phyloP scores from a whole-genome alignment of 2,888 invertebrate species.

The Callosobruchus maculatus region DNA sequence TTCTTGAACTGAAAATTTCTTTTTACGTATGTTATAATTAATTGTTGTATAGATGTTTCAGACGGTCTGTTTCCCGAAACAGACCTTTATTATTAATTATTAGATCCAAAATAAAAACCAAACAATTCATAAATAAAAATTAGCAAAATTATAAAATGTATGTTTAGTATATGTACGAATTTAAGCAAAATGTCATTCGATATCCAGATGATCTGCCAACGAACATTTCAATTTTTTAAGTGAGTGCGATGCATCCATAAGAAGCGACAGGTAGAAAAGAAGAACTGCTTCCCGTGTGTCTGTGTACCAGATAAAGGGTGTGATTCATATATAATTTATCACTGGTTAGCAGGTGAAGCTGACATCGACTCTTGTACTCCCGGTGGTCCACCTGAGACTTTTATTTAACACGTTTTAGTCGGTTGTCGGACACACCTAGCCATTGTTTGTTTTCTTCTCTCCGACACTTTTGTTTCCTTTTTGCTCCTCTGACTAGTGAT shows the following conservation, averaged over 20 bases:
- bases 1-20: no score
- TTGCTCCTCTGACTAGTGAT: not conserved
- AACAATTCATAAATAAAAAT: no score
- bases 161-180: no score
- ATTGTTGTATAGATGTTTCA: no score
- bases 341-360: not conserved
- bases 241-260: not conserved
- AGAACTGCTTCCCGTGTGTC: not conserved
- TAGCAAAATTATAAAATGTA: no score
- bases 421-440: constrained; percentile 5
- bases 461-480: constrained; percentile 3
- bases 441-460: constrained; percentile 3
- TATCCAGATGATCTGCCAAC: no score
- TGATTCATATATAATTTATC: not conserved
- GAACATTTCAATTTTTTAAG: not conserved
- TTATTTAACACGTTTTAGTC: constrained; percentile 7
- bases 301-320: not conserved
- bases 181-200: no score
- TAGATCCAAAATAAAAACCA: no score
- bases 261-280: not conserved
- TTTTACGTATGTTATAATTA: no score
- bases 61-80: no score
- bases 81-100: no score
- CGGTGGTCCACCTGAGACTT: constrained; percentile 9
- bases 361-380: not conserved